Base-by-base conservation (phyloP, 2,888 invertebrate genomes). In the Ectobius pallidus region DNA sequence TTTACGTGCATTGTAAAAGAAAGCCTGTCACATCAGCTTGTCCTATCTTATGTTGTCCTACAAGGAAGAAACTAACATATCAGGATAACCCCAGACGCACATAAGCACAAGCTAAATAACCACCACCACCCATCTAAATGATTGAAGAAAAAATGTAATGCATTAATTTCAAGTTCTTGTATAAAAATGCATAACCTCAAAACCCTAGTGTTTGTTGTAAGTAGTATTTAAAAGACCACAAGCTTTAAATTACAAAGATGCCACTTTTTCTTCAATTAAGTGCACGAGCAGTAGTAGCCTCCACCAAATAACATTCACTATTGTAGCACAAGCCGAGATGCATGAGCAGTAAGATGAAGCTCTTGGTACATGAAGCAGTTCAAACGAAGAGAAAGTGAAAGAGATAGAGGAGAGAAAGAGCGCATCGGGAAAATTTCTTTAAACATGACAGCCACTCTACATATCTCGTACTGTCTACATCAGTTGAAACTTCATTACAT, bases 121-220 rank as follows among this genome's bases (percentile, higher is more conserved):
- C 25, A n/a, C 34, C 34, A 34, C 34, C 58, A 58, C 58, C 58
- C 58, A 58, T 30, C 16, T 30, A 18, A 0, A 58, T 30, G 30
- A 58, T 58, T 58, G 58, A 58, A 58, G 58, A 58, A 58, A 58
- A 58, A 58, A 58, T 58, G 58, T 58, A 16, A 27, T 58, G 30
- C 18, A 30, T 27, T 25, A 58, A 58, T 30, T 58, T 58, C 58
- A 58, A 30, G 58, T n/a, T 58, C 3, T 16, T 58, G 58, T 25
- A 27, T n/a, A 32, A 52, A 22, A 52, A n/a, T n/a, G n/a, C n/a
- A n/a, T n/a, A n/a, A n/a, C n/a, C n/a, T n/a, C n/a, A n/a, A n/a
- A 34, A 11, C 34, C 34, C 34, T 7, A 34, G 34, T 34, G 34
- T 34, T 34, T n/a, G n/a, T n/a, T n/a, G n/a, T n/a, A n/a, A 34